phyloP scores from a whole-genome alignment of 2,113 vertebrate genomes.

The Clarias magur region DNA sequence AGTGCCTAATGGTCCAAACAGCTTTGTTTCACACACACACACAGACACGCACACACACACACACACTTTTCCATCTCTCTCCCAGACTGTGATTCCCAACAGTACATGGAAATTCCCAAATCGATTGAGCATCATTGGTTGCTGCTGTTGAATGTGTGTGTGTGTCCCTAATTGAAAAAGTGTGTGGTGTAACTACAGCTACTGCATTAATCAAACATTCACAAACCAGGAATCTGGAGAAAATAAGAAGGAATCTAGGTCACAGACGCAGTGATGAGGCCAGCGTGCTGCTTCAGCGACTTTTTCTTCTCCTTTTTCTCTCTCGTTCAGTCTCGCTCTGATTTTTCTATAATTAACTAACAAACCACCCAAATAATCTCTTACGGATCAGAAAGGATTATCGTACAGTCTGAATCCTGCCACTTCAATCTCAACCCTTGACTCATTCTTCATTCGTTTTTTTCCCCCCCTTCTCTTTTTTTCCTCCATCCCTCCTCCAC shows the following conservation, averaged over 20 bases:
- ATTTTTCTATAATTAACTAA: neutral
- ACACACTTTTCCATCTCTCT: slow-evolving; percentile 32
- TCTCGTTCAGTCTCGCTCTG: slow-evolving; percentile 36
- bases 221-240: slow-evolving; percentile 69
- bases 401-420: neutral
- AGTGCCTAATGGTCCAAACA: neutral
- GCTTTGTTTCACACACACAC: neutral
- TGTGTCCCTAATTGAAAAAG: slow-evolving; percentile 61
- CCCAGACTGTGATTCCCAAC: slow-evolving; percentile 46
- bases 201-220: slow-evolving; percentile 79
- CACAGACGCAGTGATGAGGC: slow-evolving; percentile 67
- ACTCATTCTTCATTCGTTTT: neutral
- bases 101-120: slow-evolving; percentile 62
- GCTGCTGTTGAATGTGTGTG: neutral
- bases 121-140: slow-evolving; percentile 56
- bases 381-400: neutral
- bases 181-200: slow-evolving; percentile 69
- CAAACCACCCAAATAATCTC: neutral
- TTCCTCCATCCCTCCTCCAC: neutral
- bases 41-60: neutral
- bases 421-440: neutral
- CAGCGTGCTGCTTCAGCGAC: slow-evolving; percentile 57
- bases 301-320: slow-evolving; percentile 48
- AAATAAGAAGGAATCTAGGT: slow-evolving; percentile 72
- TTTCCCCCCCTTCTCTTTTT: neutral